Evolutionary conservation across 2,113 vertebrate species (phyloP), one percentile per base, ranked within the genome.

Genomic region (Rhagologus leucostigma): DNA sequence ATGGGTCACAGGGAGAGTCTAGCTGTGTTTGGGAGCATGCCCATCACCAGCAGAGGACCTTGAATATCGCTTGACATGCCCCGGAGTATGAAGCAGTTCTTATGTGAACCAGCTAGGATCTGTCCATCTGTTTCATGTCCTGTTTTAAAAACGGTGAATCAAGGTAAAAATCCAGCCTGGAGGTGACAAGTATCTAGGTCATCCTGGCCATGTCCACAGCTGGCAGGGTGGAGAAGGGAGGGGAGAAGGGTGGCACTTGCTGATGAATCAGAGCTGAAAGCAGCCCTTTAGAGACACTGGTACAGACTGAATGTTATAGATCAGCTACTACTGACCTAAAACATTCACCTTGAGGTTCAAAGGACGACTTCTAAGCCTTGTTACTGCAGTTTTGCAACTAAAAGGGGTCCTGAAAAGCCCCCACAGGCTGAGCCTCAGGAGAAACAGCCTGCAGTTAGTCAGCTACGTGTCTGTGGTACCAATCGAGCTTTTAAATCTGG

Each of bases 401-500:
- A 65, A 79, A 94, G 19, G 3, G 39, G 67, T 74, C 50, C 67
- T 70, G 59, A 86, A 84, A 91, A 94, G 55, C 29, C 71, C 75
- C 41, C 49, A 70, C 60, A 92, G 73, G 55, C 75, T 93, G 56
- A 73, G 11, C 84, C 79, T 71, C 32, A 23, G 82, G 63, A 18
- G 39, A 70, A 94, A 67, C 35, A 90, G 39, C 67, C 84, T 70
- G 67, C 71, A 86, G 84, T 84, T 85, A 83, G 63, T 29, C 71
- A 85, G 42, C 59, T 90, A 93, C 64, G 41, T 95, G 93, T 81
- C 56, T 86, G 83, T 75, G 47, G 56, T 97, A 90, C 50, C 83
- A 96, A 95, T 47, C 2, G 1, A 96, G 79, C 52, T 93, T 96
- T 96, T 94, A 95, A 96, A 96, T 90, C 82, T 86, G 92, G 64